A percentile compares a stretch with the other conserved stretches of the same genome.
phyloP scores from a whole-genome alignment of 92 coral and sea anemone species.

The Scolanthus callimorphus region DNA sequence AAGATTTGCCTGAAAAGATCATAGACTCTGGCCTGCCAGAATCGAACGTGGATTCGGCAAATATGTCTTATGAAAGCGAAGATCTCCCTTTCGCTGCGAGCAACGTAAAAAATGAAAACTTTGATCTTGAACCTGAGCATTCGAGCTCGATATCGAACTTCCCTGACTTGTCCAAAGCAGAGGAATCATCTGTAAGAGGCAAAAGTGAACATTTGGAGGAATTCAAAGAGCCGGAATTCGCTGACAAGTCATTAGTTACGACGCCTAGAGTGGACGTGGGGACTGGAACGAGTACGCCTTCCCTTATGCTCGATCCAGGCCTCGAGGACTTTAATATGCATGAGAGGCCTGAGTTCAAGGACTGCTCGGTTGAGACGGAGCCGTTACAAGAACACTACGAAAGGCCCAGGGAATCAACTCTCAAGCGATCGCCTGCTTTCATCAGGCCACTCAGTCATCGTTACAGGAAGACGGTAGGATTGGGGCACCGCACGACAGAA shows the following conservation, averaged over 20 bases:
- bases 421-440: not conserved
- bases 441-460: constrained; percentile 6
- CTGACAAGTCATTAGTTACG: not conserved
- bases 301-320: not conserved
- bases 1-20: too few relatives aligned
- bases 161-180: not conserved
- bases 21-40: not conserved
- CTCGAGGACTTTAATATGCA: not conserved
- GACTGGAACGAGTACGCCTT: constrained; percentile 1
- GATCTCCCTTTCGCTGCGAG: not conserved
- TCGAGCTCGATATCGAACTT: not conserved
- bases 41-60: not conserved
- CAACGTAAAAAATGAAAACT: too few relatives aligned
- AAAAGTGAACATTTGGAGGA: not conserved
- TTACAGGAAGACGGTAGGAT: constrained; percentile 40
- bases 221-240: not conserved
- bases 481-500: not conserved
- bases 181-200: not conserved
- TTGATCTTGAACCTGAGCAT: not conserved
- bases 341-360: not conserved
- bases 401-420: not conserved
- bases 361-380: not conserved
- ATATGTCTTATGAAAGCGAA: not conserved
- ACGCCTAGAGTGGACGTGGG: not conserved
- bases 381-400: not conserved